Evolutionary conservation across 2,888 invertebrate species (phyloP).

Genomic region (Mythimna albipuncta): DNA sequence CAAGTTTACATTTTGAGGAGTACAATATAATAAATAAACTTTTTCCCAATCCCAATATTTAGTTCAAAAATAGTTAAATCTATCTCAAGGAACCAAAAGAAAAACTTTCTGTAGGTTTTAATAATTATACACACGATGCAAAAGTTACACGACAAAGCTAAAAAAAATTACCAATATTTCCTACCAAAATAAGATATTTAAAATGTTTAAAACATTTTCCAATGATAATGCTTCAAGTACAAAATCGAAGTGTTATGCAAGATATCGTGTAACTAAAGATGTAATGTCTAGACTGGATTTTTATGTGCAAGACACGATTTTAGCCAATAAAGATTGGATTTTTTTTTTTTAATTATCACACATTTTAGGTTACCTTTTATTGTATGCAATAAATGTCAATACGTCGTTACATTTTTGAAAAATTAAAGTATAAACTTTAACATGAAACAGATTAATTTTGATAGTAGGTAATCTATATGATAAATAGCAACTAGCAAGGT

Average conservation of each 20-base stretch:
- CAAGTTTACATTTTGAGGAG: too few relatives aligned
- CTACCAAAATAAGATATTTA: too few relatives aligned
- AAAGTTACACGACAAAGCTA: too few relatives aligned
- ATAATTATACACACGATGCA: too few relatives aligned
- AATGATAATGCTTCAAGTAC: not conserved
- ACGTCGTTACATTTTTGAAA: not conserved
- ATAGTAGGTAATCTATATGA: not conserved
- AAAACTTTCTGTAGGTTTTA: too few relatives aligned
- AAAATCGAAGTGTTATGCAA: constrained; percentile 23
- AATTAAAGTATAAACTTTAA: not conserved
- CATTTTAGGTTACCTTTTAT: constrained; percentile 25
- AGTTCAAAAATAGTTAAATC: too few relatives aligned
- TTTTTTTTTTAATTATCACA: constrained; percentile 14
- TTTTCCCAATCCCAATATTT: too few relatives aligned
- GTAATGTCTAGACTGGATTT: constrained; percentile 26
- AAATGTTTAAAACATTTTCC: too few relatives aligned
- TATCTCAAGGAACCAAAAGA: too few relatives aligned
- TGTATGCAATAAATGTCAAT: not conserved
- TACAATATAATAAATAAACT: too few relatives aligned
- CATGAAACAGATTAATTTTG: not conserved
- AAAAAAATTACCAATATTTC: too few relatives aligned
- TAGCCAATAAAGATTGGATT: constrained; percentile 10
- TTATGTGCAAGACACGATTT: constrained; percentile 38
- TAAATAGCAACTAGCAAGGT: too few relatives aligned
- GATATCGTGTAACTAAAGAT: constrained; percentile 19